Evolutionary conservation across 2,888 invertebrate species (phyloP), one percentile per base, ranked within the genome.

Genomic region (Pardosa pseudoannulata): DNA sequence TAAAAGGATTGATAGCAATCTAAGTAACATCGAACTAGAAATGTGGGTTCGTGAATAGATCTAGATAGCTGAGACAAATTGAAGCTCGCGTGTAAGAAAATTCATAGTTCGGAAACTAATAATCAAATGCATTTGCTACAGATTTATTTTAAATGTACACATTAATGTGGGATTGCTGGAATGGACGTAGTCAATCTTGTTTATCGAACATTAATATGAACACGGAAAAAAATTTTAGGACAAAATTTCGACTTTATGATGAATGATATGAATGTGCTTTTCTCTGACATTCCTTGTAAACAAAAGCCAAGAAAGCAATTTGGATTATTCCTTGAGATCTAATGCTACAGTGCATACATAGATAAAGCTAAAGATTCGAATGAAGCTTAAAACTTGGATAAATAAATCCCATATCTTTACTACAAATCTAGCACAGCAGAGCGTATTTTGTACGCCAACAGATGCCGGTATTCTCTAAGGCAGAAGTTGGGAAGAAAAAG

Each of bases 381-480:
- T 41, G 70, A 70, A 70, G 70, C 70, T 29, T 31, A 46, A 78
- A 46, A 65, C 83, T 85, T 85, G 83, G 71, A 78, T 85, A 85
- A 85, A 85, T 85, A 85, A 83, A 82, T 75, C 36, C 68, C 29
- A 29, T 81, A 28, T 56, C 62, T 75, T 65, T 39, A 50, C 71
- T 75, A 82, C 50, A 62, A 74, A 27, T 74, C 56, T 81, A 81
- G 73, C 73, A 74, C 67, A 81, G 39, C 80, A 74, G 64, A 79
- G 74, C 74, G 31, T 80, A 50, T 80, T 80, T 80, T 80, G 80
- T 80, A 80, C 80, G 80, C 73, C 80, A 80, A 80, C 80, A 80
- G 80, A 80, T 71, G 79, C 79, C 39, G 36, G 71, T 64, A 41
- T 79, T 32, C 79, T 79, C 72, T 79, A 64, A 32, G 46, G 65